Evolutionary conservation across 2,888 invertebrate genomes (phyloP).

Genomic region (Diadegma fenestrale): DNA sequence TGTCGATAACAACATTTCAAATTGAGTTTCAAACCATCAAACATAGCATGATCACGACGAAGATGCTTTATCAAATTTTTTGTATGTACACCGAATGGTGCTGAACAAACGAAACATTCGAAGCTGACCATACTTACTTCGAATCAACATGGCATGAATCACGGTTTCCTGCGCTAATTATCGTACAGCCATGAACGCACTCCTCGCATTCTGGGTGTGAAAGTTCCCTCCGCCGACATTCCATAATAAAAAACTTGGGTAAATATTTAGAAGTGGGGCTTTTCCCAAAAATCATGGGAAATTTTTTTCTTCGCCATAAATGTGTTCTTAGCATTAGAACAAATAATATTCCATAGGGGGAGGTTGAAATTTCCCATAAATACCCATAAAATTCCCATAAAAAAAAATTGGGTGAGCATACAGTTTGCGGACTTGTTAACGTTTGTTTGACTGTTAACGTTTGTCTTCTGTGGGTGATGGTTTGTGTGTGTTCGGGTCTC

Average conservation of each 20-base stretch:
- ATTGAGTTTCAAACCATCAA: not conserved
- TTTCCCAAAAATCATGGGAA: no score
- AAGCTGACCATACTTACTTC: not conserved
- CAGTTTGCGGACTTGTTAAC: no score
- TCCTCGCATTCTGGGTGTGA: not conserved
- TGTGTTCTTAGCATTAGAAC: no score
- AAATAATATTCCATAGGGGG: no score
- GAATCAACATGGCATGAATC: not conserved
- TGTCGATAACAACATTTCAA: not conserved
- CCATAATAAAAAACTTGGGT: not conserved
- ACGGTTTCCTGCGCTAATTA: not conserved
- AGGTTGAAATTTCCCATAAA: no score
- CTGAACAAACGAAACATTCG: conserved; percentile 2
- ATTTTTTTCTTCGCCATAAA: no score
- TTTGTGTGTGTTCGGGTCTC: no score
- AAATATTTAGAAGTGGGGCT: no score
- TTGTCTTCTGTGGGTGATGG: no score
- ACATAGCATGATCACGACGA: not conserved
- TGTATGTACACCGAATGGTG: not conserved
- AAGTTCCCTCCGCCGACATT: not conserved
- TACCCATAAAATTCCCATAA: conserved; percentile 40
- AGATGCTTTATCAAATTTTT: not conserved
- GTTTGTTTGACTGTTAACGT: no score
- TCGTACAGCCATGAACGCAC: not conserved
- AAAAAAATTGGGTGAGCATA: no score